A percentile compares a stretch with the other conserved stretches of the same genome.
These are phyloP conservation scores for Ecdyonurus torrentis DNA, from an alignment of 2,888 invertebrate genomes.

Conservation along the genomic window DNA sequence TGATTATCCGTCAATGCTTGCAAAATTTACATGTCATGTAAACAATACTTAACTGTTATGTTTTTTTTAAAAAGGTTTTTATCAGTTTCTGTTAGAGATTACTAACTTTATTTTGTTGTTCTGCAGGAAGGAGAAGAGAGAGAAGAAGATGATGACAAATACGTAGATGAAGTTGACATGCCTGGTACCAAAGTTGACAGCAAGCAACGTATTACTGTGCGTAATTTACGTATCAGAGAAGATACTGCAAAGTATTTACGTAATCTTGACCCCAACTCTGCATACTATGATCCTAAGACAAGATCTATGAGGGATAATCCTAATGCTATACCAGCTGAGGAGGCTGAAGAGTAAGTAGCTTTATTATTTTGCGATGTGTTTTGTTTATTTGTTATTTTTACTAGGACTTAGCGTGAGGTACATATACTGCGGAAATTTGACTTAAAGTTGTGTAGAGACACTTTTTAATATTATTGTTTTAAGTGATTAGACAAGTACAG, in stretches of 20 bases:
- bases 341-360: slow-evolving; percentile 42
- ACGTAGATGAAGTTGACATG: slow-evolving; percentile 92
- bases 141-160: slow-evolving; percentile 82
- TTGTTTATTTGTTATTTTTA: no score
- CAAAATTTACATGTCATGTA: background rate
- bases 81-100: no score
- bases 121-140: slow-evolving; percentile 52
- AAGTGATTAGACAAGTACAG: no score
- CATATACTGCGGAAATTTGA: no score
- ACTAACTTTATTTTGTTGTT: slow-evolving; percentile 9
- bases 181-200: slow-evolving; percentile 99
- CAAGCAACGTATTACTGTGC: slow-evolving; percentile 95
- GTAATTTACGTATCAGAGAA: slow-evolving; percentile 94
- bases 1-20: background rate
- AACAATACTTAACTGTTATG: background rate
- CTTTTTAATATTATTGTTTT: no score
- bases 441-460: no score
- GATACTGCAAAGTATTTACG: slow-evolving; percentile 97
- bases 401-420: no score
- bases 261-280: slow-evolving; percentile 92
- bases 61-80: slow-evolving; percentile 4
- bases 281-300: slow-evolving; percentile 98
- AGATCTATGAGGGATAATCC: slow-evolving; percentile 97
- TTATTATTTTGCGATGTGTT: no score
- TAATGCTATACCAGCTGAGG: slow-evolving; percentile 37